These are phyloP conservation scores for Drosophila pegasa DNA, from an alignment of 2,888 invertebrate species.

Conservation along the genomic window DNA sequence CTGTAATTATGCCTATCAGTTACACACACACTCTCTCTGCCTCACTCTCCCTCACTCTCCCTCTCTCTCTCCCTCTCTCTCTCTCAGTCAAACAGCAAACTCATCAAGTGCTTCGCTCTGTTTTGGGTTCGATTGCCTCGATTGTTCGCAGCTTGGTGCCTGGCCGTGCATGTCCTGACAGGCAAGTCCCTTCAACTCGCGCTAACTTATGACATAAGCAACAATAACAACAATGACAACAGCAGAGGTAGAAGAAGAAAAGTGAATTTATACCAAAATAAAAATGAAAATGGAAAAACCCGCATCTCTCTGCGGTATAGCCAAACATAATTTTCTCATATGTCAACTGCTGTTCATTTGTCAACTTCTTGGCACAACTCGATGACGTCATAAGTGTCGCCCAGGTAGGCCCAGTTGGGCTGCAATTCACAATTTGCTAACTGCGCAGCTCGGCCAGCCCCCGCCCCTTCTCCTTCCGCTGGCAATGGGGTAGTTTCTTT, in stretches of 20 bases:
- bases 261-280: constrained; percentile 20
- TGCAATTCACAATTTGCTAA: constrained; percentile 30
- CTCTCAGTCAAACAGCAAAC: constrained; percentile 17
- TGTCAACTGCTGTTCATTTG: not conserved
- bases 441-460: constrained; percentile 48
- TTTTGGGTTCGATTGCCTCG: constrained; percentile 28
- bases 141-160: constrained; percentile 31
- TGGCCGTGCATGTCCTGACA: constrained; percentile 18
- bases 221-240: constrained; percentile 7
- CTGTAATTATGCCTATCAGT: constrained; percentile 56
- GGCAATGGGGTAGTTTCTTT: constrained; percentile 44
- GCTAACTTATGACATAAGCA: constrained; percentile 58
- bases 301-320: not conserved
- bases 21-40: constrained; percentile 12
- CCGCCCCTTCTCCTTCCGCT: not conserved
- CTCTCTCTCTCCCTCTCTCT: no score
- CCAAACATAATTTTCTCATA: constrained; percentile 3
- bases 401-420: constrained; percentile 42
- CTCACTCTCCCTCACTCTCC: no score
- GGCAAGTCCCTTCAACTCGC: constrained; percentile 11
- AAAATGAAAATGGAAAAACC: constrained; percentile 19
- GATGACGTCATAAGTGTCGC: constrained; percentile 63
- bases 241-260: constrained; percentile 27
- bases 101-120: constrained; percentile 50
- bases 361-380: constrained; percentile 7